phyloP scores from a whole-genome alignment of 2,113 vertebrate genomes.

The Apteryx owenii region DNA sequence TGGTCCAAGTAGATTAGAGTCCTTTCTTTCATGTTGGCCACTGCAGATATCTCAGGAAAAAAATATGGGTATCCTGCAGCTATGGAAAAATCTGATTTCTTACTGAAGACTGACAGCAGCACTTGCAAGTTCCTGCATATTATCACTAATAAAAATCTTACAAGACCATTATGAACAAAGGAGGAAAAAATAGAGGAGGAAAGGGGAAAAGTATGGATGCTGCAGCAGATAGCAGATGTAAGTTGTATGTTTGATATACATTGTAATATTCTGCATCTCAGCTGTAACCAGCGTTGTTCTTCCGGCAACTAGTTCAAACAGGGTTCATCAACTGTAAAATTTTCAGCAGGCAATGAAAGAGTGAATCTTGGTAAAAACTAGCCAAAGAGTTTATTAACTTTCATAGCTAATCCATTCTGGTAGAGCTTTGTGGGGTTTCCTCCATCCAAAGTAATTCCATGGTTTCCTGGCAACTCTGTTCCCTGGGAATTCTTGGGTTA shows the following conservation, averaged over 20 bases:
- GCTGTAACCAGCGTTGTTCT: neutral
- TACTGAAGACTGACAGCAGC: neutral
- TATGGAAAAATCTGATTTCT: neutral
- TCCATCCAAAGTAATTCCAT: constrained; percentile 35
- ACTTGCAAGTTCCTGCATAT: neutral
- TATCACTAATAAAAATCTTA: neutral
- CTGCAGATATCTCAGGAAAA: neutral
- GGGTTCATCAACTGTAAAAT: neutral
- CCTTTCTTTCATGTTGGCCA: neutral
- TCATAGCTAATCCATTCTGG: constrained; percentile 24
- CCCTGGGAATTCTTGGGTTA: constrained; percentile 40
- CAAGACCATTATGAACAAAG: neutral
- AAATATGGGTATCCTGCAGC: neutral
- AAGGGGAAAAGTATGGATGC: no score
- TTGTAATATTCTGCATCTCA: neutral
- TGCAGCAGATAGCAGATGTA: neutral
- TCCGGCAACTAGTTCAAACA: neutral
- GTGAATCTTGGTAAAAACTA: constrained; percentile 11
- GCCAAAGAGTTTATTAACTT: constrained; percentile 1
- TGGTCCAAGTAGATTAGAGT: neutral
- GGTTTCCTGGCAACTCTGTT: constrained; percentile 57
- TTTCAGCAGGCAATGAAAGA: constrained; percentile 13
- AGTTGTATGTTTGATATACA: fast-evolving
- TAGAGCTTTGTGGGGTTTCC: constrained; percentile 37
- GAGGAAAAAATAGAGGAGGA: neutral